phyloP scores from a whole-genome alignment of 2,797 vertebrate species.

The Hydrocynus forskahlii region DNA sequence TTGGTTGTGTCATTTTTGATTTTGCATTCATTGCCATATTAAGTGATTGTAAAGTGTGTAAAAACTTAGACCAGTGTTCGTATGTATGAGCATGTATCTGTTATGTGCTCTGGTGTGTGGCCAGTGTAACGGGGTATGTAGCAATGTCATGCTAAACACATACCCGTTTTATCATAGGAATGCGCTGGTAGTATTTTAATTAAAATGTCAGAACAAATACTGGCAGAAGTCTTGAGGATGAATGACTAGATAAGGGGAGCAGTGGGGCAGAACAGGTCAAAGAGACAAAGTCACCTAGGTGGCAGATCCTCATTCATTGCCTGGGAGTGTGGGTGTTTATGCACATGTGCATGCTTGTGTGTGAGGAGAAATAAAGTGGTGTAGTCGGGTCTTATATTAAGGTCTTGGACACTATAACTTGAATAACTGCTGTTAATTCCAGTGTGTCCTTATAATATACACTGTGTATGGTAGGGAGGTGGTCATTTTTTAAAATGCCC shows the following conservation, averaged over 20 bases:
- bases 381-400: too few relatives aligned
- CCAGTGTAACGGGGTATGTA: conserved; percentile 69
- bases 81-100: conserved; percentile 18
- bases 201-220: conserved; percentile 94
- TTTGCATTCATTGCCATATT: background rate
- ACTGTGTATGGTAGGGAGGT: too few relatives aligned
- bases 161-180: conserved; percentile 86
- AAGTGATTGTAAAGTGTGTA: background rate
- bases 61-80: background rate
- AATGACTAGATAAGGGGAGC: conserved; percentile 87
- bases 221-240: conserved; percentile 89
- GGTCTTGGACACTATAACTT: too few relatives aligned
- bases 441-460: too few relatives aligned
- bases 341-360: background rate
- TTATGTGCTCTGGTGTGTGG: conserved; percentile 77
- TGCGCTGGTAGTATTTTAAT: conserved; percentile 91
- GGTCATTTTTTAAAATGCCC: too few relatives aligned
- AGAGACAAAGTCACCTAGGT: conserved; percentile 87
- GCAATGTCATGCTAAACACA: conserved; percentile 72
- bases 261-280: conserved; percentile 88
- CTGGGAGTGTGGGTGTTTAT: conserved; percentile 14
- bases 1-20: background rate
- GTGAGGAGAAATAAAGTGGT: background rate
- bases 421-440: too few relatives aligned
- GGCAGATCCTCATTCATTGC: conserved; percentile 70